Evolutionary conservation across 2,888 invertebrate genomes (phyloP), one percentile per base, ranked within the genome.

Genomic region (Anaspis maculata): DNA sequence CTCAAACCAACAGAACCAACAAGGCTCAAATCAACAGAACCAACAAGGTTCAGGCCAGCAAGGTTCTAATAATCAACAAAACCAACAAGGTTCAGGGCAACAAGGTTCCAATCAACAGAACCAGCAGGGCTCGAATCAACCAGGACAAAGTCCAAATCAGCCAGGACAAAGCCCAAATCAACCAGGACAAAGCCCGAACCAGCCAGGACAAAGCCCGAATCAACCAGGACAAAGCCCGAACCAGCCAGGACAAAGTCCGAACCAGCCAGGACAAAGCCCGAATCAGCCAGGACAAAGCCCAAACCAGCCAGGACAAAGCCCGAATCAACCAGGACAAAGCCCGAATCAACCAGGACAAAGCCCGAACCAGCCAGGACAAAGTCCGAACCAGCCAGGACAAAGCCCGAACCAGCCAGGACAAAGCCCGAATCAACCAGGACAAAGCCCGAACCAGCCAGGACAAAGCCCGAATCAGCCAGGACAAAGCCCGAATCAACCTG

Each of bases 111-210:
- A 11, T 24, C 4, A 9, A 9, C 7, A n/a, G 13, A 24, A 30
- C 12, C 21, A 23, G 21, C 28, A 32, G 28, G 34, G 28, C 10
- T 19, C 19, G 5, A 19, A 19, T 19, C 15, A 25, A 27, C 1
- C 26, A 5, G 16, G 4, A 32, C 31, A 24, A 15, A 15, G 3
- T 26, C 12, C 13, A 24, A 14, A n/a, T n/a, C n/a, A n/a, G n/a
- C n/a, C n/a, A n/a, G n/a, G n/a, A 14, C 36, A 38, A 32, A 30
- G 32, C 30, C 32, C 35, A 13, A 28, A 34, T 34, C 47, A 46
- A 35, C 39, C 39, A 34, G 31, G 34, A 15, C 28, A 41, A 10
- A 22, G 30, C 9, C 13, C 25, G 15, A 27, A 35, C n/a, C 32
- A 37, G 9, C 31, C 29, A 19, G 29, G 27, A 21, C 35, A 35